Percentiles rank a stretch among this genome's conserved stretches.
Conservation (phyloP, 64 coral and sea anemone genomes). For the Pachyseris speciosa region DNA sequence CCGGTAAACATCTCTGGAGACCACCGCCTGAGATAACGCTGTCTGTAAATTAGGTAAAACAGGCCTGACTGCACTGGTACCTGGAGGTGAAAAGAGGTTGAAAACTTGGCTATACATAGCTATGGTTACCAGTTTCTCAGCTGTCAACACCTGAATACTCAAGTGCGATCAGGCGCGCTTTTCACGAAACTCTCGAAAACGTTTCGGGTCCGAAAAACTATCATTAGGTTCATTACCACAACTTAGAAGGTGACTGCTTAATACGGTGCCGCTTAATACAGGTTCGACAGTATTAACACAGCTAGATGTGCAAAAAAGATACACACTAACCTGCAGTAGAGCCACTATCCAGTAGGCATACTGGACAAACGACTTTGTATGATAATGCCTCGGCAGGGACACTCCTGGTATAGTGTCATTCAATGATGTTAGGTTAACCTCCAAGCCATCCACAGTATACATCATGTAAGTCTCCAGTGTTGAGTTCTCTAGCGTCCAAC, state of each 20-base stretch:
- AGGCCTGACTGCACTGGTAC: constrained; percentile 81
- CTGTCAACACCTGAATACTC: too few species aligned
- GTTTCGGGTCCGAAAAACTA: too few species aligned
- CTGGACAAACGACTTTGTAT: constrained; percentile 79
- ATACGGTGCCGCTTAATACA: too few species aligned
- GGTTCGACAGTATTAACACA: too few species aligned
- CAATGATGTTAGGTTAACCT: constrained; percentile 32
- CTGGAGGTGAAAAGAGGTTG: not conserved
- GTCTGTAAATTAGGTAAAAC: constrained; percentile 81
- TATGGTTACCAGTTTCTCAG: too few species aligned
- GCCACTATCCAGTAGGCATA: constrained; percentile 97
- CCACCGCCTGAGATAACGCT: constrained; percentile 72
- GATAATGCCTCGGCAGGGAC: not conserved
- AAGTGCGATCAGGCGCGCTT: too few species aligned
- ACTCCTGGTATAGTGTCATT: not conserved
- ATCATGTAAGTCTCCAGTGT: constrained; percentile 55
- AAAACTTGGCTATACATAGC: not conserved
- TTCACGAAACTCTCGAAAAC: too few species aligned
- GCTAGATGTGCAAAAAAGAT: not conserved
- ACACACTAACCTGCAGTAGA: constrained; percentile 71
- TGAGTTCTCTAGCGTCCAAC: constrained; percentile 88
- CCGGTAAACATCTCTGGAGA: constrained; percentile 83
- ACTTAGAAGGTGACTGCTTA: too few species aligned
- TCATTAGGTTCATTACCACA: too few species aligned
- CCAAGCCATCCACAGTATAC: constrained; percentile 16